A percentile compares a stretch with the other conserved stretches of the same genome.
Conservation (phyloP, 2,888 invertebrate genomes). For the Orthosia gracilis region DNA sequence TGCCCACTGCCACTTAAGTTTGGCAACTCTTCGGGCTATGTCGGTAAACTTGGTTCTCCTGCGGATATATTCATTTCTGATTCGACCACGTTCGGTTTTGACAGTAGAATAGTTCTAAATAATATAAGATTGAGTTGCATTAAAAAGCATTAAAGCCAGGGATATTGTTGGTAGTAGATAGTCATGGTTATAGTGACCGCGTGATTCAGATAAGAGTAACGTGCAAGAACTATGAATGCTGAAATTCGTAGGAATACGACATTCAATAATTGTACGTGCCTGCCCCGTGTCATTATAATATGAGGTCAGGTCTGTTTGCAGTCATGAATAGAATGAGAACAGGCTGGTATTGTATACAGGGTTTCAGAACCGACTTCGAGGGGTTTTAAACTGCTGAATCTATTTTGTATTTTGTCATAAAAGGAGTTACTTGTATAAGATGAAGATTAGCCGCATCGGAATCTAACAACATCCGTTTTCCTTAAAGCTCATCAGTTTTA, state of each 20-base stretch:
- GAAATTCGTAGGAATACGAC: not conserved
- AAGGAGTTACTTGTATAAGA: not conserved
- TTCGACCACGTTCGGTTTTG: too few species aligned
- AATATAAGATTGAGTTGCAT: too few species aligned
- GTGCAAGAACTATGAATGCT: not conserved
- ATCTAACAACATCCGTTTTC: not conserved
- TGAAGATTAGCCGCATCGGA: not conserved
- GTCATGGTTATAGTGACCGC: too few species aligned
- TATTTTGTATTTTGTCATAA: not conserved
- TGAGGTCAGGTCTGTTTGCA: constrained; percentile 7
- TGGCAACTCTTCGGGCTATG: too few species aligned
- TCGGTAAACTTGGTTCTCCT: too few species aligned
- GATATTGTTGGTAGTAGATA: too few species aligned
- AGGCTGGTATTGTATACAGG: not conserved
- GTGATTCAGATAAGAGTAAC: too few species aligned
- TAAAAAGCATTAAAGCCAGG: too few species aligned
- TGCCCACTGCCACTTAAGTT: too few species aligned
- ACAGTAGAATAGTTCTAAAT: too few species aligned
- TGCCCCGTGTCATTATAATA: constrained; percentile 24
- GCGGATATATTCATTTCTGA: too few species aligned
- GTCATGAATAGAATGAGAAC: constrained; percentile 4
- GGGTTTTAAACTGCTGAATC: not conserved
- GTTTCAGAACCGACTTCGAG: not conserved
- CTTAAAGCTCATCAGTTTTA: not conserved
- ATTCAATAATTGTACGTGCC: constrained; percentile 28